Conservation (phyloP, 2,113 vertebrate genomes). For the Oriolus oriolus region DNA sequence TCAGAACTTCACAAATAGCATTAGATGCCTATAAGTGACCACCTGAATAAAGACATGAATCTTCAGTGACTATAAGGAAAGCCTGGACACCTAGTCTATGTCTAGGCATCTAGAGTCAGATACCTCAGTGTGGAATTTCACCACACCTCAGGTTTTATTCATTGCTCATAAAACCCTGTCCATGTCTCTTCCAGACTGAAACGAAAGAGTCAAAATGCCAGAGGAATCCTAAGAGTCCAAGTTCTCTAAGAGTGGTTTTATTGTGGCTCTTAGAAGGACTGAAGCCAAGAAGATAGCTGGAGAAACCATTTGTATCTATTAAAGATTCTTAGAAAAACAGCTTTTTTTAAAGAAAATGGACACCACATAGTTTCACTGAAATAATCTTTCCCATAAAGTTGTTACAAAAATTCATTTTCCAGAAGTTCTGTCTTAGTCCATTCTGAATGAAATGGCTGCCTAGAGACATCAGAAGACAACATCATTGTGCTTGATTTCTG, state of each 20-base stretch:
- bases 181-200: background rate
- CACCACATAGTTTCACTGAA: background rate
- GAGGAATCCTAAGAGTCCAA: background rate
- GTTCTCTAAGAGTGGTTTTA: background rate
- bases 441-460: background rate
- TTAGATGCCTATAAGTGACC: fast-evolving
- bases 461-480: background rate
- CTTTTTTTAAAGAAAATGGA: background rate
- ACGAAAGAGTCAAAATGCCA: background rate
- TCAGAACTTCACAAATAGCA: background rate
- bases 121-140: background rate
- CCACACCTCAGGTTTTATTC: background rate
- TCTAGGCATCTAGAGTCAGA: background rate
- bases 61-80: background rate
- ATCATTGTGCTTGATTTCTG: background rate
- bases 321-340: background rate
- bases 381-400: background rate
- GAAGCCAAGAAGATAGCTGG: background rate
- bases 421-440: background rate
- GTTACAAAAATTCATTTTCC: background rate
- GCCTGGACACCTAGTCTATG: background rate
- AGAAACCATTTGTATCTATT: background rate
- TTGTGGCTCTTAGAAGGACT: background rate
- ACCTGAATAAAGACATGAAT: background rate
- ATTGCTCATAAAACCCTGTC: background rate